Evolutionary conservation across 2,797 vertebrate genomes (phyloP).

Genomic region (Gallinago stenura): DNA sequence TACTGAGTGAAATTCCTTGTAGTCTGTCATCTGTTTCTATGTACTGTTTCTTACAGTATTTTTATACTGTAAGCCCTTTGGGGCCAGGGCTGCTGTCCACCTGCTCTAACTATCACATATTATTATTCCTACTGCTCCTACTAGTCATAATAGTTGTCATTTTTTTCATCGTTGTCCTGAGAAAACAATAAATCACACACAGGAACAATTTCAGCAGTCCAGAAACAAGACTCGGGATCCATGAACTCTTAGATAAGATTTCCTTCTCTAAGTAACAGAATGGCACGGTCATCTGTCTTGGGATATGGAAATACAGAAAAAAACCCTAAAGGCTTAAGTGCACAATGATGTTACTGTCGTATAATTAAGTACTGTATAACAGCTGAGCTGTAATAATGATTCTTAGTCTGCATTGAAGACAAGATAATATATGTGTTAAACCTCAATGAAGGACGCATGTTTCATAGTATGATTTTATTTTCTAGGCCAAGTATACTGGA

Average conservation of each 20-base stretch:
- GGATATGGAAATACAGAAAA: not conserved
- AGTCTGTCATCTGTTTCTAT: not conserved
- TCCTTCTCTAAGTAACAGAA: not conserved
- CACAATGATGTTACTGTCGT: not conserved
- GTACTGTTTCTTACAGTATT: not conserved
- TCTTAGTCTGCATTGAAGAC: rapidly evolving
- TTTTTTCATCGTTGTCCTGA: not conserved
- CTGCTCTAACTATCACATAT: not conserved
- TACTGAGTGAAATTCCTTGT: not conserved
- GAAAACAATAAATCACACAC: not conserved
- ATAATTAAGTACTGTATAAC: not conserved
- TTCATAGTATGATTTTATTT: not conserved
- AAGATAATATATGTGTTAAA: not conserved
- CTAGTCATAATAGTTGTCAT: not conserved
- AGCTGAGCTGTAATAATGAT: not conserved
- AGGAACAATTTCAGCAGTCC: not conserved
- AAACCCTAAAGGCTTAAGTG: not conserved
- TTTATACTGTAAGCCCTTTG: not conserved
- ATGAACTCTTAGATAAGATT: not conserved
- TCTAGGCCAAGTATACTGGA: not conserved
- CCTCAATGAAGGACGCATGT: not conserved
- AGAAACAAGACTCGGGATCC: not conserved
- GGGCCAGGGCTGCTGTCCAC: not conserved
- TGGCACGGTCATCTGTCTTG: not conserved
- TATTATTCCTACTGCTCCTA: not conserved